Evolutionary conservation across 2,113 vertebrate genomes (phyloP).

Genomic region (Heloderma charlesbogerti): DNA sequence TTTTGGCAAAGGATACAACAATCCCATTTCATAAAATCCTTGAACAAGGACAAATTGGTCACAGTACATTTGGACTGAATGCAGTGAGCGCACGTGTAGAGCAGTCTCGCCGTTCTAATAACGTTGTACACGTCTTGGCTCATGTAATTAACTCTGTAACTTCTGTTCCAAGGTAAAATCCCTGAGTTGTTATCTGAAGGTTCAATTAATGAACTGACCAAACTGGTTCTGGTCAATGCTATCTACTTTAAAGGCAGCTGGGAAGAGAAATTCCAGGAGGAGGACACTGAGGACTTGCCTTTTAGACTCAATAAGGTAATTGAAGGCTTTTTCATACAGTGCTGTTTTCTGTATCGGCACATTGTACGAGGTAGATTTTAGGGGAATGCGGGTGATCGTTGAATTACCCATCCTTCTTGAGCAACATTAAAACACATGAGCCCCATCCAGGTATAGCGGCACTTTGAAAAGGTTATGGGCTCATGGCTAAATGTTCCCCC

Average conservation of each 20-base stretch:
- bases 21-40: no score
- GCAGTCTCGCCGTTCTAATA: neutral
- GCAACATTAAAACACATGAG: neutral
- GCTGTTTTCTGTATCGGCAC: neutral
- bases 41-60: no score
- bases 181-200: constrained; percentile 86
- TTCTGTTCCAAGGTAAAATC: constrained; percentile 85
- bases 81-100: neutral
- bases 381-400: neutral
- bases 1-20: no score
- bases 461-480: neutral
- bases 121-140: neutral
- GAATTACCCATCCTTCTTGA: neutral
- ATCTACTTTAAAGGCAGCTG: constrained; percentile 97
- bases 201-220: constrained; percentile 77
- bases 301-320: constrained; percentile 81
- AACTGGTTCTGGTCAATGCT: constrained; percentile 91
- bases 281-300: constrained; percentile 77
- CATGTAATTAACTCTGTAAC: neutral
- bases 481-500: neutral
- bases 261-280: constrained; percentile 80
- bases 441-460: no score
- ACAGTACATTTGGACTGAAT: neutral
- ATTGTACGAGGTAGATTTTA: constrained; percentile 61
- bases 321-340: neutral